These are phyloP conservation scores for Sebastes flavidus DNA, from an alignment of 2,797 vertebrate species.

Conservation along the genomic window DNA sequence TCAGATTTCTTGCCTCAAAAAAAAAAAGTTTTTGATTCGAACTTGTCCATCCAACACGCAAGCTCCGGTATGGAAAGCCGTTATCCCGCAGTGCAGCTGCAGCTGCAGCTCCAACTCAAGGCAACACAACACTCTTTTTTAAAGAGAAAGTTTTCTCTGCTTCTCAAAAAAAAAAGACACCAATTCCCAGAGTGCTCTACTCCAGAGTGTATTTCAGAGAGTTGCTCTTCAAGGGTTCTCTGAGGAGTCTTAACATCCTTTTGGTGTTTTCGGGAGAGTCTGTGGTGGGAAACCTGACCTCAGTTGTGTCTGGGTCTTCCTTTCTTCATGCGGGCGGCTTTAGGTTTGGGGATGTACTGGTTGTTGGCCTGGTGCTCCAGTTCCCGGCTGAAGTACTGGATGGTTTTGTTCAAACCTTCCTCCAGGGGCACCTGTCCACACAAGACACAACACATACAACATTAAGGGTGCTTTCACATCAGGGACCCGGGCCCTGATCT, in stretches of 20 bases:
- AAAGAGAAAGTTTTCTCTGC: constrained; percentile 9
- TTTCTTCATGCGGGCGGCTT: constrained; percentile 97
- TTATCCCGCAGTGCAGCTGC: constrained; percentile 20
- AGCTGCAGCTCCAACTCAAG: constrained; percentile 35
- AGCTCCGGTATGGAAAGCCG: constrained; percentile 67
- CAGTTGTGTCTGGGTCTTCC: constrained; percentile 92
- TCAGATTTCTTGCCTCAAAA: constrained; percentile 26
- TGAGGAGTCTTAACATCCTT: constrained; percentile 21
- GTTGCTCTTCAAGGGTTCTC: constrained; percentile 21
- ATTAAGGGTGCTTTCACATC: background rate
- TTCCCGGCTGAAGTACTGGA: constrained; percentile 97
- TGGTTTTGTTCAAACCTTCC: constrained; percentile 98
- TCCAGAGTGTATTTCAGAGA: constrained; percentile 74
- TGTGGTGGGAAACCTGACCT: constrained; percentile 6
- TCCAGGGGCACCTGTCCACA: constrained; percentile 92
- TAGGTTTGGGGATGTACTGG: constrained; percentile 99
- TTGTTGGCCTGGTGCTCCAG: constrained; percentile 98
- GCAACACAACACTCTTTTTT: constrained; percentile 4
- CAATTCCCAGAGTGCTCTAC: constrained; percentile 35
- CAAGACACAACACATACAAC: constrained; percentile 51
- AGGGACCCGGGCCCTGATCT: too few species aligned
- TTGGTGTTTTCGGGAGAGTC: constrained; percentile 3
- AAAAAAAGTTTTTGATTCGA: constrained; percentile 70
- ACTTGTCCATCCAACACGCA: constrained; percentile 80
- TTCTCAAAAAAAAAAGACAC: constrained; percentile 11